These are phyloP conservation scores for Decapterus maruadsi DNA, from an alignment of 2,797 vertebrate species.

Conservation along the genomic window DNA sequence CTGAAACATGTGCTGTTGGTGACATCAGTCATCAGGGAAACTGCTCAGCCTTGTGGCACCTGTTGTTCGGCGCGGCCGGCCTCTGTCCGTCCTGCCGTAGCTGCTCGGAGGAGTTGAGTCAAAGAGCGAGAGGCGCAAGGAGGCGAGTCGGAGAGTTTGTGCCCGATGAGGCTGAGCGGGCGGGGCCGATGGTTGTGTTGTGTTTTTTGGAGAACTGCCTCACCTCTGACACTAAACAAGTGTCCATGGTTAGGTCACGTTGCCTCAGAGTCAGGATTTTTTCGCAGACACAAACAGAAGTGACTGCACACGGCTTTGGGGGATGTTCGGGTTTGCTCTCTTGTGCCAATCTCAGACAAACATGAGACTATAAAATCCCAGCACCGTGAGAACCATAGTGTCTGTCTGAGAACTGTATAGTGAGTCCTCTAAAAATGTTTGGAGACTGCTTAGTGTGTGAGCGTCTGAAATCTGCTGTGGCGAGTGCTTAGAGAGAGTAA, in stretches of 20 bases:
- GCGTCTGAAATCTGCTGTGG: conserved; percentile 28
- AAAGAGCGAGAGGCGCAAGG: background rate
- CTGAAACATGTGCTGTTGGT: background rate
- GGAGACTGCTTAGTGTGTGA: background rate
- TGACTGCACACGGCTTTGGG: conserved; percentile 2
- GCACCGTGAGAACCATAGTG: background rate
- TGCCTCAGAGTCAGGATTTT: background rate
- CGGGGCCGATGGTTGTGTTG: background rate
- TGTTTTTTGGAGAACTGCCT: background rate
- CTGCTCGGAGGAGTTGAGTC: background rate
- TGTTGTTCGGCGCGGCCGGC: background rate
- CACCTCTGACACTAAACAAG: background rate
- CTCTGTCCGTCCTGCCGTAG: background rate
- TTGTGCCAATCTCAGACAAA: background rate
- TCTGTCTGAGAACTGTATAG: background rate
- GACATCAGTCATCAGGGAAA: background rate
- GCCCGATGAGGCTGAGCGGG: background rate
- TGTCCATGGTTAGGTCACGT: background rate
- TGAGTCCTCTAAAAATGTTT: background rate
- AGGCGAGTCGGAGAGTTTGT: conserved; percentile 5
- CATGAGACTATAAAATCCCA: background rate
- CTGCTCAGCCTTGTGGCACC: conserved; percentile 12
- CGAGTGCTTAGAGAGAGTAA: conserved; percentile 9
- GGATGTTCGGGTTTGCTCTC: conserved; percentile 28
- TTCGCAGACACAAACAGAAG: background rate